Evolutionary conservation across 2,888 invertebrate species (phyloP), one percentile per base, ranked within the genome.

Genomic region (Amorpha juglandis): DNA sequence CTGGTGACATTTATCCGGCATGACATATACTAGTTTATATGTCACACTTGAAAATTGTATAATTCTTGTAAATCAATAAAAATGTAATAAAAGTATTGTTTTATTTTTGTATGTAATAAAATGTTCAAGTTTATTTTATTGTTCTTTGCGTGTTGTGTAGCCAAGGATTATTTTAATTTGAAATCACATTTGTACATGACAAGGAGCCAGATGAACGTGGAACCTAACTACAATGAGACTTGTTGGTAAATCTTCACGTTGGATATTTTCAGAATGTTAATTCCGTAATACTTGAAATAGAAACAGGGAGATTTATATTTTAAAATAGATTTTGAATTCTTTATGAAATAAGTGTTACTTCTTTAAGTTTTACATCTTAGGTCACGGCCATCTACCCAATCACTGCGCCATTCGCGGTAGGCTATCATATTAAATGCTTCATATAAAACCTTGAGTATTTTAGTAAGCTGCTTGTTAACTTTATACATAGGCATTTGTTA

Each of bases 221-320:
- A 55, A 7, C 63, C 71, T 4, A 71, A 80, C 68, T 72, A 77
- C 8, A 73, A 70, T 65, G 64, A 77, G 21, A 72, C 73, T 35
- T 77, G 85, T 85, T 64, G 78, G 83, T 79, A 62, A 21, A 62
- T 47, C n/a, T 9, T 62, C 19, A 51, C 14, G 51, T 35, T 27
- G n/a, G 21, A 27, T 42, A 45, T 27, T 14, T 7, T 6, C 38
- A 33, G 14, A 45, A 19, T 50, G 16, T 9, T 6, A 7, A 27
- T 3, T 27, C 4, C 27, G 27, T 3, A 27, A 4, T 27, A 27
- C 4, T 27, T 27, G 4, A 27, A 4, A 27, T 3, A 27, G 27
- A n/a, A n/a, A n/a, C n/a, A n/a, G n/a, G n/a, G n/a, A n/a, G n/a
- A n/a, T n/a, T n/a, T n/a, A n/a, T n/a, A n/a, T n/a, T n/a, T n/a